A percentile compares a stretch with the other conserved stretches of the same genome.
Evolutionary conservation across 2,888 invertebrate genomes (phyloP).

Genomic region (Aporophyla nigra): DNA sequence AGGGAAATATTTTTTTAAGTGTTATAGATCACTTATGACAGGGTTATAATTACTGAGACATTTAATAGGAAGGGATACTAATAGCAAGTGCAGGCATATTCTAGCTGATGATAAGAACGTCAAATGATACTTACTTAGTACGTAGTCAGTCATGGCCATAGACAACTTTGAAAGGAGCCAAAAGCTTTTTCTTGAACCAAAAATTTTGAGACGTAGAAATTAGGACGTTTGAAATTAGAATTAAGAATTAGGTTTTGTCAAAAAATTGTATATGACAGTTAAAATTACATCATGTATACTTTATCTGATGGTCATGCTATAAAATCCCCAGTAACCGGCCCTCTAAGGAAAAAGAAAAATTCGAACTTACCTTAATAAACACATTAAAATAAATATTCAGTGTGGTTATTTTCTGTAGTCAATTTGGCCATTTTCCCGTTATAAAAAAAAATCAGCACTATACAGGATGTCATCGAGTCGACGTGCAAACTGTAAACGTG

Average conservation of each 20-base stretch:
- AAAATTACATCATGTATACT: not conserved
- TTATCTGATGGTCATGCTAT: slow-evolving; percentile 25
- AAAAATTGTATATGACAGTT: not conserved
- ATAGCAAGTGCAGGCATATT: not conserved
- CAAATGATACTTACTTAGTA: not conserved
- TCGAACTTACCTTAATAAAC: not conserved
- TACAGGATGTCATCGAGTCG: no score
- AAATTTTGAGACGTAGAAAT: not conserved
- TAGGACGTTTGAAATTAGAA: not conserved
- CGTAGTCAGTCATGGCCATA: not conserved
- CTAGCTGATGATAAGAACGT: not conserved
- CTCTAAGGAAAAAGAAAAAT: slow-evolving; percentile 35
- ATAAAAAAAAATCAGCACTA: not conserved
- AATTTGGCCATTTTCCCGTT: not conserved
- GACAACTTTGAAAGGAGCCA: not conserved
- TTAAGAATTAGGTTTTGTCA: not conserved
- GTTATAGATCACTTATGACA: not conserved
- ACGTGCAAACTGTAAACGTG: no score
- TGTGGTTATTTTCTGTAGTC: not conserved
- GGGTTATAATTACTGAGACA: not conserved
- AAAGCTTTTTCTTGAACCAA: not conserved
- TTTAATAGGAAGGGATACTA: not conserved
- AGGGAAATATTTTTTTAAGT: not conserved
- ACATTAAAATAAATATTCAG: not conserved
- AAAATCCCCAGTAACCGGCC: not conserved